These are phyloP conservation scores for Drosophila falleni DNA, from an alignment of 2,888 invertebrate genomes.

Conservation along the genomic window DNA sequence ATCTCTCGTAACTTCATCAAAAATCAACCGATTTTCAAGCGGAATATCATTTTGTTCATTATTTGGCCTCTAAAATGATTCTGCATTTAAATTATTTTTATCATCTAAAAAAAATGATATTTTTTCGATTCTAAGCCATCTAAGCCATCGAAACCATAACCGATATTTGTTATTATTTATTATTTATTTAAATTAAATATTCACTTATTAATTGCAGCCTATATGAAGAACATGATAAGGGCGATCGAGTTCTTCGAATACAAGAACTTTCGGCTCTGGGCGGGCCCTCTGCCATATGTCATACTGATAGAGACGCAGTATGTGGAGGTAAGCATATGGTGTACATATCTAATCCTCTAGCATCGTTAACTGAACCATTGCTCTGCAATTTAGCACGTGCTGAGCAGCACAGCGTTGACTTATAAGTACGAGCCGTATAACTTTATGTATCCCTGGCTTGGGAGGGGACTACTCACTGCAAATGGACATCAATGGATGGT, in stretches of 20 bases:
- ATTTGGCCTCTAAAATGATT: no score
- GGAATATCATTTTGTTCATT: no score
- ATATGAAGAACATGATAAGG: slow-evolving; percentile 31
- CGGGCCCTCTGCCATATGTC: slow-evolving; percentile 53
- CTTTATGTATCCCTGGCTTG: slow-evolving; percentile 85
- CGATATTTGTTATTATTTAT: no score
- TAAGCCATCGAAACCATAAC: no score
- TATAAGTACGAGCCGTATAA: slow-evolving; percentile 85
- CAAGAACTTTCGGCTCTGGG: slow-evolving; percentile 49
- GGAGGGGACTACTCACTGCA: slow-evolving; percentile 85
- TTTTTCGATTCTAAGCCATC: no score
- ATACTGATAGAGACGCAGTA: slow-evolving; percentile 48
- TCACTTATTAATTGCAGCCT: slow-evolving; percentile 31
- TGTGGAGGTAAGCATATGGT: slow-evolving; percentile 52
- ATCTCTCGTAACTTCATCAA: no score
- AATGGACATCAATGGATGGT: slow-evolving; percentile 85
- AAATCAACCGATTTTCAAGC: no score
- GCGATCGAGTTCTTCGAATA: slow-evolving; percentile 46
- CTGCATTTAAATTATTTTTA: no score
- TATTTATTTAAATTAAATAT: slow-evolving; percentile 3
- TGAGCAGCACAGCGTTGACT: slow-evolving; percentile 83
- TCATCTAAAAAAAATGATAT: no score
- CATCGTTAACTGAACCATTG: not conserved
- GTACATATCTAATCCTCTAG: not conserved
- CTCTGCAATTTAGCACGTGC: slow-evolving; percentile 49